Evolutionary conservation across 2,113 vertebrate genomes (phyloP).

Genomic region (Orientallactaga bullata): DNA sequence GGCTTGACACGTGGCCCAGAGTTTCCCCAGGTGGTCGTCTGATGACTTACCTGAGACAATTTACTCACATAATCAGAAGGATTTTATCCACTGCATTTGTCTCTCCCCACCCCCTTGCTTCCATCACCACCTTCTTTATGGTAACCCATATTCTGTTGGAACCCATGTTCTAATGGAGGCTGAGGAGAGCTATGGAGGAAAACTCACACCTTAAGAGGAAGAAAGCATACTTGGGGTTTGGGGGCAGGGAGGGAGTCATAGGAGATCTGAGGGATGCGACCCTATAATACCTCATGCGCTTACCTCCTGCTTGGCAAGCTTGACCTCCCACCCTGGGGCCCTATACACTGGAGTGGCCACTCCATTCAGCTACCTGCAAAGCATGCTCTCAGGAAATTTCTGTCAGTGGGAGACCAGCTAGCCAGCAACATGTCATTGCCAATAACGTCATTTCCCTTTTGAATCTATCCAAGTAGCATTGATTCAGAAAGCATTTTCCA

Average conservation of each 20-base stretch:
- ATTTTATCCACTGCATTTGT: neutral
- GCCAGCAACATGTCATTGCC: constrained; percentile 60
- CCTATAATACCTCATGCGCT: neutral
- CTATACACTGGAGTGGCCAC: neutral
- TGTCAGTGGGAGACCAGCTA: neutral
- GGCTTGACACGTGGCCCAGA: neutral
- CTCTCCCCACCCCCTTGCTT: too few relatives aligned
- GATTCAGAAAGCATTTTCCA: neutral
- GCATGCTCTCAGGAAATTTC: neutral
- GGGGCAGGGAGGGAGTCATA: neutral
- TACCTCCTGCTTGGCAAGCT: neutral
- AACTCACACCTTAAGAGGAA: neutral
- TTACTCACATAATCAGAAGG: neutral
- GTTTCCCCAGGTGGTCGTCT: neutral
- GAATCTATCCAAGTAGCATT: neutral
- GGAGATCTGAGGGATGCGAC: neutral
- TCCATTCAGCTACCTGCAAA: neutral
- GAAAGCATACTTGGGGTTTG: too few relatives aligned
- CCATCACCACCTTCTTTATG: neutral
- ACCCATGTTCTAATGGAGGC: neutral
- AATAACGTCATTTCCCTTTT: constrained; percentile 50
- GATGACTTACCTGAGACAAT: neutral
- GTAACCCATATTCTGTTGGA: neutral
- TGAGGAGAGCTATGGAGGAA: neutral
- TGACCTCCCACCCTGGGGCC: neutral